Evolutionary conservation across 1,140 invertebrate genomes (phyloP).

Genomic region (Sycophila sp.): DNA sequence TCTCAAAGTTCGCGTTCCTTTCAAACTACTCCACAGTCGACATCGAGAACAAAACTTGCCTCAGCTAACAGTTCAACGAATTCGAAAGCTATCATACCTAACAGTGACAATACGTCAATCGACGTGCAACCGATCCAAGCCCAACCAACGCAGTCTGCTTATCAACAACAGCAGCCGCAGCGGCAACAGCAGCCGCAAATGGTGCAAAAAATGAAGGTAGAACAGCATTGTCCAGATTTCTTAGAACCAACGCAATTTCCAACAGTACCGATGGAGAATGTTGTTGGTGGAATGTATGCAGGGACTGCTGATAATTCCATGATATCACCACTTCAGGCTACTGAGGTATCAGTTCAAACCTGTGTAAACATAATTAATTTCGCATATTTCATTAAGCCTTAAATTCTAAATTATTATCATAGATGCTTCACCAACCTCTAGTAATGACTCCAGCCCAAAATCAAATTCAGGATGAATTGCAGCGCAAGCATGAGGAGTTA

Average conservation of each 20-base stretch:
- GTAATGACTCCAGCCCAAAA: slow-evolving; percentile 72
- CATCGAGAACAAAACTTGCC: slow-evolving; percentile 24
- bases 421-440: slow-evolving; percentile 66
- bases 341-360: slow-evolving; percentile 46
- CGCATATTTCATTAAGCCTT: background rate
- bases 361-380: background rate
- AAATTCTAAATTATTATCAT: background rate
- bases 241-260: slow-evolving; percentile 72
- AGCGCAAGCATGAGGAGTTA: slow-evolving; percentile 84
- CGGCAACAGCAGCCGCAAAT: slow-evolving; percentile 43
- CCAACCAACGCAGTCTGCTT: slow-evolving; percentile 33
- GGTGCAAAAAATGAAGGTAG: slow-evolving; percentile 36
- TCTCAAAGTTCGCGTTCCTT: slow-evolving; percentile 70
- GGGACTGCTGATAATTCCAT: slow-evolving; percentile 51
- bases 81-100: slow-evolving; percentile 39
- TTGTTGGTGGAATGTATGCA: slow-evolving; percentile 63
- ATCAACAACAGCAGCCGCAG: slow-evolving; percentile 42
- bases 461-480: slow-evolving; percentile 77
- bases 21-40: background rate
- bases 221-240: slow-evolving; percentile 50
- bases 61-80: slow-evolving; percentile 39
- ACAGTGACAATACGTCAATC: background rate
- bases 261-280: slow-evolving; percentile 71
- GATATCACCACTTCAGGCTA: slow-evolving; percentile 48
- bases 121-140: slow-evolving; percentile 32